phyloP scores from a whole-genome alignment of 1,140 invertebrate species.

The Megalopta genalis region DNA sequence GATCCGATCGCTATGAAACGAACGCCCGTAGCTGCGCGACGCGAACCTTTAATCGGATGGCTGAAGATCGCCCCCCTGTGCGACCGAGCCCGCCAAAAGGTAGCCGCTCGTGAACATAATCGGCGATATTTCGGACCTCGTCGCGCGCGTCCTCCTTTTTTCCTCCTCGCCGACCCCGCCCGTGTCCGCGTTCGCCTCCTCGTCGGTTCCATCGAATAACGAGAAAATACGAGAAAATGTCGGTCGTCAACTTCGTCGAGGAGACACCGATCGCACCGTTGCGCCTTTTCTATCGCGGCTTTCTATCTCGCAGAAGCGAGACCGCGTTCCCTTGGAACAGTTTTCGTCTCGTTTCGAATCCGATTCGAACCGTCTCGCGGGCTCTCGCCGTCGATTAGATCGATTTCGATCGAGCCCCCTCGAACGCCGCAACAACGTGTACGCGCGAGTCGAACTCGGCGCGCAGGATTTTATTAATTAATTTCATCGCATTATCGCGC shows the following conservation, averaged over 20 bases:
- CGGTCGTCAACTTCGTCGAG: too few relatives aligned
- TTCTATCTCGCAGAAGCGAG: too few relatives aligned
- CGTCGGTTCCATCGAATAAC: too few relatives aligned
- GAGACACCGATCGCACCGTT: neutral
- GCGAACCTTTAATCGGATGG: conserved; percentile 42
- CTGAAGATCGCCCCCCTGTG: conserved; percentile 31
- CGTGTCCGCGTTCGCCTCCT: too few relatives aligned
- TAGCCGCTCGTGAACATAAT: conserved; percentile 42
- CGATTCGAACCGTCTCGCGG: neutral
- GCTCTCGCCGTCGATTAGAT: neutral
- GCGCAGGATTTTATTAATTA: conserved; percentile 35
- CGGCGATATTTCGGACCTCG: conserved; percentile 21
- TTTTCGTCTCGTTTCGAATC: neutral
- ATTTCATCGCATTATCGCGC: conserved; percentile 26
- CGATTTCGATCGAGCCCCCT: conserved; percentile 28
- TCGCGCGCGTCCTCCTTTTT: neutral
- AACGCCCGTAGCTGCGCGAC: conserved; percentile 15
- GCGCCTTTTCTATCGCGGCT: neutral
- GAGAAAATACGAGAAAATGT: too few relatives aligned
- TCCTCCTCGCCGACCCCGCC: too few relatives aligned
- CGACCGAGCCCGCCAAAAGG: conserved; percentile 15
- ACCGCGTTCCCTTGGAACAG: neutral
- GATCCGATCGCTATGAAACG: conserved; percentile 47
- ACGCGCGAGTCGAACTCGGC: neutral
- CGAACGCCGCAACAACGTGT: conserved; percentile 1